Percentiles rank a stretch among this genome's conserved stretches.
phyloP scores from a whole-genome alignment of 2,888 invertebrate species.

The Poecilus cupreus region DNA sequence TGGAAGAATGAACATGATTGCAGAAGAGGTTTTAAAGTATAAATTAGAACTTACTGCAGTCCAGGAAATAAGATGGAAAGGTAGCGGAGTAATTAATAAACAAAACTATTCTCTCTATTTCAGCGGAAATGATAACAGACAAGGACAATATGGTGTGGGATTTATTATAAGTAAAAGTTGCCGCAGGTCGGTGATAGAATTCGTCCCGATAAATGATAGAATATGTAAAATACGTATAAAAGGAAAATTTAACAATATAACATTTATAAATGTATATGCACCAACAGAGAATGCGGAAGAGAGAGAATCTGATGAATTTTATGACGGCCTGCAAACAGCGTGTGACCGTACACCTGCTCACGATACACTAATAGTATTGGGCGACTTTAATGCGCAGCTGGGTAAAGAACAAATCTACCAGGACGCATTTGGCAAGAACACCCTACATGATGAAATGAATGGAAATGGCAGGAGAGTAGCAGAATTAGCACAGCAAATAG shows the following conservation, averaged over 20 bases:
- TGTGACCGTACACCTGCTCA: not conserved
- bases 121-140: too few relatives aligned
- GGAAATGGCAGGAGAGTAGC: not conserved
- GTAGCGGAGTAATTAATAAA: too few relatives aligned
- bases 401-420: not conserved
- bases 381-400: not conserved
- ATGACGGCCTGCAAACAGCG: not conserved
- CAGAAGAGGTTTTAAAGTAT: too few relatives aligned
- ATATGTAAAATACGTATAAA: not conserved
- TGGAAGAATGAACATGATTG: too few relatives aligned
- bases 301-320: not conserved
- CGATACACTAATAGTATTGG: too few relatives aligned
- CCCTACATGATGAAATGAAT: not conserved
- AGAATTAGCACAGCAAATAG: not conserved
- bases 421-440: not conserved
- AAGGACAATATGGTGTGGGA: too few relatives aligned
- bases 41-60: too few relatives aligned
- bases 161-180: too few relatives aligned
- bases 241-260: not conserved
- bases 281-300: not conserved
- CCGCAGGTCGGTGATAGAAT: too few relatives aligned
- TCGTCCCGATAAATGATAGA: not conserved
- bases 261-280: conserved; percentile 3
- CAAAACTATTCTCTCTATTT: too few relatives aligned
- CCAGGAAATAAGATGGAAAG: too few relatives aligned